Evolutionary conservation across 1,140 invertebrate species (phyloP), one percentile per base, ranked within the genome.

Genomic region (Bombus sylvicola): DNA sequence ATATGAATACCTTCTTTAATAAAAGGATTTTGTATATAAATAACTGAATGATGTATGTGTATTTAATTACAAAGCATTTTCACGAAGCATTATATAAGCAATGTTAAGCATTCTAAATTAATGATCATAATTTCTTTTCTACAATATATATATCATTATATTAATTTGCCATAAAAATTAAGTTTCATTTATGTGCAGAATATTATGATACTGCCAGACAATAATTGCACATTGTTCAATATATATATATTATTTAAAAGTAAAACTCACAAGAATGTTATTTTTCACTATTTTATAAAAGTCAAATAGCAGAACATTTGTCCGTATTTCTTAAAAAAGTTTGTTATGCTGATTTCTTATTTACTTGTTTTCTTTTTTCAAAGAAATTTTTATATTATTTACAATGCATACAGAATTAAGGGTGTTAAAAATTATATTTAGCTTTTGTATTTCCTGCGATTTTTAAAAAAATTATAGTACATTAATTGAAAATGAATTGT

Each of bases 181-280:
- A 28, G 31, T 75, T 87, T 85, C 59, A 85, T 81, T 28, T 66
- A 47, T 53, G 4, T 41, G 78, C 31, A 73, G 68, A 89, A 72
- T 53, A 68, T 83, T 66, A 85, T 18, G 79, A 74, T 90, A 91
- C 87, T 90, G 89, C 87, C 90, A 85, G 90, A 91, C 90, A 90
- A 91, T 90, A 88, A 90, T 59, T 75, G 62, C 57, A 78, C 57
- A 57, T 86, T 78, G 37, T 59, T 81, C 62, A 34, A 85, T 75
- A 72, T 59, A 41, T 59, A 41, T 37, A 68, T 57, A 53, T 89
- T 77, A 75, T 81, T 84, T 85, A 64, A 37, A 73, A 80, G 41
- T 37, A 76, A 53, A 41, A 57, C 28, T 37, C 8, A 18, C 34
- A 43, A 75, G 10, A 47, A 73, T 53, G 18, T 74, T 57, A 69